These are phyloP conservation scores for Platorchestia sp. DNA, from an alignment of 1,140 invertebrate genomes.

Conservation along the genomic window DNA sequence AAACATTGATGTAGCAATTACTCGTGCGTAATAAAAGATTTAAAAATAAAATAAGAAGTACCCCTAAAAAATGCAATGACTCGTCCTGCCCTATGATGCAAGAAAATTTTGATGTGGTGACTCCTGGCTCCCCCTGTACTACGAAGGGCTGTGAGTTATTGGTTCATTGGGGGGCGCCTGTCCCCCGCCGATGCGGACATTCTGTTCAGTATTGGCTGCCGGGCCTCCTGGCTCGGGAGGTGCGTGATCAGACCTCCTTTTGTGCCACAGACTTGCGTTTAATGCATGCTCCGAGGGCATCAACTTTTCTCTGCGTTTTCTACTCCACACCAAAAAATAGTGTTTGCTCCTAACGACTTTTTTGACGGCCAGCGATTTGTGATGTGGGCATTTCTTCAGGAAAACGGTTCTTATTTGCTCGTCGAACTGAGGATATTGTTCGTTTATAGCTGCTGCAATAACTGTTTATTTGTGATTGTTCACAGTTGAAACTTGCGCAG, in stretches of 20 bases:
- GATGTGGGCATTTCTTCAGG: neutral
- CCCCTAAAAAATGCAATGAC: too few species aligned
- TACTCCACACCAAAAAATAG: neutral
- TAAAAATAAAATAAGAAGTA: too few species aligned
- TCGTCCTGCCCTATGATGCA: neutral
- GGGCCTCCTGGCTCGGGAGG: neutral
- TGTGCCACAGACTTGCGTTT: neutral
- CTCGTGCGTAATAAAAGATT: neutral
- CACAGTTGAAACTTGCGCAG: too few species aligned
- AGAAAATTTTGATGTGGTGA: neutral
- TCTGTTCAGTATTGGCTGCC: neutral
- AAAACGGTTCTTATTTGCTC: too few species aligned
- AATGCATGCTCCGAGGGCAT: neutral
- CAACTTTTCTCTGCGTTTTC: neutral
- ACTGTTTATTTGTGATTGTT: too few species aligned
- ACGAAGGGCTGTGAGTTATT: neutral
- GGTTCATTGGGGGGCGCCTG: neutral
- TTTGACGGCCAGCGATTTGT: neutral
- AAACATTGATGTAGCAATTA: neutral
- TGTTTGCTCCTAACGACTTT: neutral
- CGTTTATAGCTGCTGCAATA: too few species aligned
- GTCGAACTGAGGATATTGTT: neutral
- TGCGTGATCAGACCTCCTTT: neutral
- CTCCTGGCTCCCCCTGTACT: neutral
- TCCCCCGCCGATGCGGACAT: neutral